These are phyloP conservation scores for Stictocephala bisonia DNA, from an alignment of 2,888 invertebrate genomes.

Conservation along the genomic window DNA sequence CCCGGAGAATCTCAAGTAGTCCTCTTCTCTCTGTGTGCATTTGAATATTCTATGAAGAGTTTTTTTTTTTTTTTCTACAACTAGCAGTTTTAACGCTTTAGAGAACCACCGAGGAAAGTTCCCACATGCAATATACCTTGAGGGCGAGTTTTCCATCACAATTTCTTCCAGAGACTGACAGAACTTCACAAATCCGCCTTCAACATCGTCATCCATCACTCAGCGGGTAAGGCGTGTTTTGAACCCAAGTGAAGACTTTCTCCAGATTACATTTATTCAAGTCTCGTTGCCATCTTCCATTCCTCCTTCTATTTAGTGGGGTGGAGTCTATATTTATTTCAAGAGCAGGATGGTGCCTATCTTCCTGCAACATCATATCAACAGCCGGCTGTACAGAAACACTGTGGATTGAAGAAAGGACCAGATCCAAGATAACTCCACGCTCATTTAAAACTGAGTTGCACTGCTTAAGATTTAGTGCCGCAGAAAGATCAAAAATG, in stretches of 20 bases:
- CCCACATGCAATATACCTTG: neutral
- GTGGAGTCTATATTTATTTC: neutral
- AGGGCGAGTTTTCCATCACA: neutral
- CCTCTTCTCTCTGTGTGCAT: neutral
- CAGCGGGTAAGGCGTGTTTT: neutral
- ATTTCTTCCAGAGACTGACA: neutral
- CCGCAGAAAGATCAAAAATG: neutral
- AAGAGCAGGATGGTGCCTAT: slow-evolving; percentile 10
- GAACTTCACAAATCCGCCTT: neutral
- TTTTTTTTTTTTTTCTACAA: neutral
- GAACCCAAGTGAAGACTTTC: slow-evolving; percentile 1
- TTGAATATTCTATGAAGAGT: neutral
- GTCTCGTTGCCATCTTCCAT: neutral
- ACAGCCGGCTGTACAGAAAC: neutral
- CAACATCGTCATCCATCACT: neutral
- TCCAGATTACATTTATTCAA: slow-evolving; percentile 4
- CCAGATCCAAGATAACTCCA: slow-evolving; percentile 1
- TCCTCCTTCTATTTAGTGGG: neutral
- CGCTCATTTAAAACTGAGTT: slow-evolving; percentile 8
- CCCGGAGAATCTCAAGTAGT: neutral
- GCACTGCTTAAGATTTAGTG: neutral
- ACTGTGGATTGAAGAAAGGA: neutral
- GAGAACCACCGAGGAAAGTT: slow-evolving; percentile 3
- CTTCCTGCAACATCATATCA: neutral
- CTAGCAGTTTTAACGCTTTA: neutral